Base-by-base conservation (phyloP, 1,140 invertebrate species). In the Plodia interpunctella region DNA sequence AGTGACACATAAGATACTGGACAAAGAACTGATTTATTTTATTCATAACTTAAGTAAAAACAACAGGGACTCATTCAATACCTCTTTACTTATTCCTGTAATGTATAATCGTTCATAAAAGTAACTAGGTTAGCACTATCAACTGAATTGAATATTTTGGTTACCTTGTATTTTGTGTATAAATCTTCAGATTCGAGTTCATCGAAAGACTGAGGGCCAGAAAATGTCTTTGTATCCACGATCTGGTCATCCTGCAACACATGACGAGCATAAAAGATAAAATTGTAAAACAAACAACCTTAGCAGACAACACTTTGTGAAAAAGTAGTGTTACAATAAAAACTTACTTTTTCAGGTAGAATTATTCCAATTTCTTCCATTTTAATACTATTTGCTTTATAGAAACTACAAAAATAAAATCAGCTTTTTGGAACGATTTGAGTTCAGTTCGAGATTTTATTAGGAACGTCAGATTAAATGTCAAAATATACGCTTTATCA, bases 161-260 rank as follows among this genome's bases (percentile, higher is more conserved):
- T 65, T 91, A 96, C 96, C 93, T 98, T 98, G 75, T 96, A 98
- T 89, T 97, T 97, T 15, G 96, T 97, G 81, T 98, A 99, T 30
- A 98, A 90, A 92, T 98, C 97, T 90, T 97, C 96, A 19, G 95
- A 91, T 85, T 97, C 96, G 59, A 95, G 80, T 74, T 96, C 96
- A 78, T 98, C 89, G 52, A 90, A 83, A 3, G 88, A 79, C 72
- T 87, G 87, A 10, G 84, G 82, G 38, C 89, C 87, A 38, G 78
- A 62, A 5, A 84, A 57, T 9, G 86, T 84, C 63, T 90, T 90
- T 35, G 80, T 67, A 67, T 90, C 89, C 19, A 80, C 72, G 57
- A 76, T 64, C 79, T 83, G 82, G 52, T 90, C 89, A 68, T 90
- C 89, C 87, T 90, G 60, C 59, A 86, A 82, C 35, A 68, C 30